phyloP scores from a whole-genome alignment of 2,888 invertebrate genomes.

The Glomeris marginata region DNA sequence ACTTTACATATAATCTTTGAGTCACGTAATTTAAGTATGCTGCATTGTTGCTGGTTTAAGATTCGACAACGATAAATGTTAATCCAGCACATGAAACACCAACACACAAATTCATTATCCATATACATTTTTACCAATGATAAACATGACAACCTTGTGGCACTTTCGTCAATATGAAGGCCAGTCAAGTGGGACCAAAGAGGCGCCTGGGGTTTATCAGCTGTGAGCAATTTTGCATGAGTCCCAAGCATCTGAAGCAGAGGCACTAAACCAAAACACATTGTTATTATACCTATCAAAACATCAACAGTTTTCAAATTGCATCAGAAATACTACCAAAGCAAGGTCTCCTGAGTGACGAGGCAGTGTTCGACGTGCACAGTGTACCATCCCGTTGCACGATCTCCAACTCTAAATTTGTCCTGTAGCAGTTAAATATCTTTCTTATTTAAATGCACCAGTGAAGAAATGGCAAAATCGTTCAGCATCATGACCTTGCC shows the following conservation, averaged over 20 bases:
- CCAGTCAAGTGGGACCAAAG: conserved; percentile 31
- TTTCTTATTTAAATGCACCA: not conserved
- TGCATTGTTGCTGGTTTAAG: too few species aligned
- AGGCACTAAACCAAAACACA: conserved; percentile 51
- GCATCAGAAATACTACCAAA: conserved; percentile 15
- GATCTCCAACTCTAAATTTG: conserved; percentile 83
- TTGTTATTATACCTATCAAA: conserved; percentile 1
- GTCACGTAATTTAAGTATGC: too few species aligned
- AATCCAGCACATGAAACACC: too few species aligned
- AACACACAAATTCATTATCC: too few species aligned
- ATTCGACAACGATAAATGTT: too few species aligned
- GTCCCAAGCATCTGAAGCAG: conserved; percentile 73
- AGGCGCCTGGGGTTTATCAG: conserved; percentile 21
- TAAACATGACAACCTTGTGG: conserved; percentile 11
- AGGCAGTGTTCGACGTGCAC: conserved; percentile 27
- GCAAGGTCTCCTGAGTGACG: conserved; percentile 21
- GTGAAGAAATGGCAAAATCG: not conserved
- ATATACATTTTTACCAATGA: not conserved
- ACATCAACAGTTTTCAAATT: not conserved
- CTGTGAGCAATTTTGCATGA: conserved; percentile 61
- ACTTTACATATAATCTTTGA: not conserved
- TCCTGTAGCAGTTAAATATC: conserved; percentile 35
- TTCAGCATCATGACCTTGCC: conserved; percentile 24
- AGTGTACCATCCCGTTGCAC: conserved; percentile 77
- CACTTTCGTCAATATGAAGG: conserved; percentile 19